These are phyloP conservation scores for Drosophila orosa DNA, from an alignment of 1,140 invertebrate genomes.

Conservation along the genomic window DNA sequence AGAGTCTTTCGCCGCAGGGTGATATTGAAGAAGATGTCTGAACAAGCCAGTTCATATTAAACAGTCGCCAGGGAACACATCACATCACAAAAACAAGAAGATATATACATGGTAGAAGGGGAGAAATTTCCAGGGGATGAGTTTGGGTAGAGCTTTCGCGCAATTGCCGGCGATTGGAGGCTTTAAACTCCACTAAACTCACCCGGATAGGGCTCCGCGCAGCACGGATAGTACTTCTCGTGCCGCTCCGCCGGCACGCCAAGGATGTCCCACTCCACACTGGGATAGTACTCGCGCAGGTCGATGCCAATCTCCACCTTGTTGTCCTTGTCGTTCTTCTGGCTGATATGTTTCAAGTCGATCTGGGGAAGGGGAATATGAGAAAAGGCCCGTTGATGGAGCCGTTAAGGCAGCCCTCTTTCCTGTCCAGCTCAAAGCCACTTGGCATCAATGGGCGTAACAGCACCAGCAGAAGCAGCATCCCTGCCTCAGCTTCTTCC, in stretches of 20 bases:
- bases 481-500: neutral
- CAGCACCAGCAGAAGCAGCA: constrained; percentile 25
- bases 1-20: constrained; percentile 96
- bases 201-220: constrained; percentile 94
- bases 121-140: constrained; percentile 50
- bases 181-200: constrained; percentile 80
- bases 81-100: neutral
- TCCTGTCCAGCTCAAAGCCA: constrained; percentile 43
- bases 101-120: neutral
- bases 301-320: constrained; percentile 95
- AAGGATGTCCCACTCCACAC: constrained; percentile 99
- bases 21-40: constrained; percentile 99
- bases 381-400: constrained; percentile 51
- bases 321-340: constrained; percentile 90
- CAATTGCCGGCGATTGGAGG: constrained; percentile 54
- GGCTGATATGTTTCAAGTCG: constrained; percentile 95
- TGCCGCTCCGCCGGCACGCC: constrained; percentile 95
- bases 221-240: constrained; percentile 95
- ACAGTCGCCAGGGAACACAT: constrained; percentile 60
- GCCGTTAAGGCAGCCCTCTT: constrained; percentile 40
- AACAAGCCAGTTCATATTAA: constrained; percentile 15
- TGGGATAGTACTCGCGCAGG: constrained; percentile 96
- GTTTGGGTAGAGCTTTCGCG: constrained; percentile 82
- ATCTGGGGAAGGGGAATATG: constrained; percentile 87
- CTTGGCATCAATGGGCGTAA: constrained; percentile 58